These are phyloP conservation scores for Bruchidius siliquastri DNA, from an alignment of 2,888 invertebrate genomes.

Conservation along the genomic window DNA sequence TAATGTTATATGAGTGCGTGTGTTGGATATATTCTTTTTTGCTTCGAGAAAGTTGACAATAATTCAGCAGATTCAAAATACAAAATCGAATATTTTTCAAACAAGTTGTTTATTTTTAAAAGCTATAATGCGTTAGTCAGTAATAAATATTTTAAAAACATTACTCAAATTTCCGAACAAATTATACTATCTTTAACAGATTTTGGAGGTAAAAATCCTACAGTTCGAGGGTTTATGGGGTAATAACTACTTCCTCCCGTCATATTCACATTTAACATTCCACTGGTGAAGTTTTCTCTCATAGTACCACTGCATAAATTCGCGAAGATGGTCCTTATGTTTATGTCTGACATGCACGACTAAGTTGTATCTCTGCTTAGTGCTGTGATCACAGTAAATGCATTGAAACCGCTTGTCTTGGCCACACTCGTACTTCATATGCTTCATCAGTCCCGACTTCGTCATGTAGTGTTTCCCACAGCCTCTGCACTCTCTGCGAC, in stretches of 20 bases:
- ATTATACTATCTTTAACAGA: no score
- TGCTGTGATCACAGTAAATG: conserved; percentile 35
- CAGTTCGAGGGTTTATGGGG: no score
- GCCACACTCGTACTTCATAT: conserved; percentile 25
- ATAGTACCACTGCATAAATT: conserved; percentile 1
- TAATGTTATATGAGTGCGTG: no score
- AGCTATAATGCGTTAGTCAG: no score
- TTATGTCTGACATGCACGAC: conserved; percentile 35
- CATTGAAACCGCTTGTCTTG: conserved; percentile 34
- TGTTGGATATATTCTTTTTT: no score
- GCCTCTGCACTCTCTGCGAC: neutral
- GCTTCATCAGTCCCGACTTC: neutral
- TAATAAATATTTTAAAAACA: no score
- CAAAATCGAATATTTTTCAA: no score
- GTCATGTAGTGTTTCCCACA: conserved; percentile 2
- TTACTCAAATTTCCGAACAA: no score
- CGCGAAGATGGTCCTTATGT: conserved; percentile 21
- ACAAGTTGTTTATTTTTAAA: no score
- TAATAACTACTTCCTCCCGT: neutral
- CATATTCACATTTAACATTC: neutral
- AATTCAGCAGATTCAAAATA: no score
- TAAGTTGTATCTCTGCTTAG: conserved; percentile 34
- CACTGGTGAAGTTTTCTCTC: neutral
- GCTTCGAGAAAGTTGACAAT: no score
- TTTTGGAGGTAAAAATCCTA: no score